phyloP scores from a whole-genome alignment of 2,888 invertebrate genomes.

The Melanostoma scalare region DNA sequence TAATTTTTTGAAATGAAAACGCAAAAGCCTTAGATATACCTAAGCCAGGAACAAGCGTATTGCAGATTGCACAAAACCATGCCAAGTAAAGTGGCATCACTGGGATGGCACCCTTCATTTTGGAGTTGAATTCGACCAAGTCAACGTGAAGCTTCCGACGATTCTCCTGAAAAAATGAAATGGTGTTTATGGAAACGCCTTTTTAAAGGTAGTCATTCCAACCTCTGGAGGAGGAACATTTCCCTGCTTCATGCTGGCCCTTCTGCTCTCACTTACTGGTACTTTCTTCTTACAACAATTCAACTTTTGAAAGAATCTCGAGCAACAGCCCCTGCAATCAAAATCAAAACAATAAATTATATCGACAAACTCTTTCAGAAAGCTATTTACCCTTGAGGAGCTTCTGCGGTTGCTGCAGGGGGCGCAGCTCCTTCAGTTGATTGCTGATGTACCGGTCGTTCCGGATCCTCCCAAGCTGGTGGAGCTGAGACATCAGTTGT shows the following conservation, averaged over 20 bases:
- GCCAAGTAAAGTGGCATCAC: constrained; percentile 93
- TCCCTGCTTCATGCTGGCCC: constrained; percentile 83
- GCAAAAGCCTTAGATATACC: constrained; percentile 83
- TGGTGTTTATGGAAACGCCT: neutral
- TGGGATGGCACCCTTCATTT: constrained; percentile 96
- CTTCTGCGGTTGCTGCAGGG: constrained; percentile 68
- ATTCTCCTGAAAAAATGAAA: constrained; percentile 84
- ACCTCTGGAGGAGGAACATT: constrained; percentile 86
- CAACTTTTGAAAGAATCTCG: constrained; percentile 78
- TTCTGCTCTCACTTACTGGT: constrained; percentile 82
- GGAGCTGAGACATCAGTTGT: constrained; percentile 40
- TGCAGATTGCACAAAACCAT: constrained; percentile 93
- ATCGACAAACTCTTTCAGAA: neutral
- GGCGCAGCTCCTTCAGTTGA: constrained; percentile 83
- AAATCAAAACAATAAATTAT: constrained; percentile 11
- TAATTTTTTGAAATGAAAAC: neutral
- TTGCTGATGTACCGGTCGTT: constrained; percentile 79
- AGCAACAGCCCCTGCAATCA: constrained; percentile 79
- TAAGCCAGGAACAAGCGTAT: constrained; percentile 89
- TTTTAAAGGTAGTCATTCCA: neutral
- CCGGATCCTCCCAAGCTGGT: constrained; percentile 80
- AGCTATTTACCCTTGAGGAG: constrained; percentile 35
- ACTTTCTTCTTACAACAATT: constrained; percentile 83
- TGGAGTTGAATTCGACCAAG: constrained; percentile 91
- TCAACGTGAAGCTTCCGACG: constrained; percentile 89